These are phyloP conservation scores for Rallus limicola DNA, from an alignment of 2,113 vertebrate species.

Conservation along the genomic window DNA sequence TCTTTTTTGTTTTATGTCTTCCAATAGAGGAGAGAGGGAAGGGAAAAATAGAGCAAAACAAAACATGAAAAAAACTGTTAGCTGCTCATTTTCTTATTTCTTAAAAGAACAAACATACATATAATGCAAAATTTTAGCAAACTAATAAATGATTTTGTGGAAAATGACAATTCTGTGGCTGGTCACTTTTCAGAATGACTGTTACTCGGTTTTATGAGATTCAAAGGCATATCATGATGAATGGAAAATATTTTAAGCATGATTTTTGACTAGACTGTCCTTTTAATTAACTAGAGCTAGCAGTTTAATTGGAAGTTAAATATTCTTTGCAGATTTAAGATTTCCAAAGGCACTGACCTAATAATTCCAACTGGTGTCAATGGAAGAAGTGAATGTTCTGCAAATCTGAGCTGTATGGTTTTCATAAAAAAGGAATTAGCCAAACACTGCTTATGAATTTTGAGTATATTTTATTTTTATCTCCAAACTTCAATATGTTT, in stretches of 20 bases:
- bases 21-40: not conserved
- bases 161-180: not conserved
- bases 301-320: slow-evolving; percentile 74
- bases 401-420: slow-evolving; percentile 50
- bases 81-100: not conserved
- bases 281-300: slow-evolving; percentile 74
- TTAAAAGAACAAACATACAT: not conserved
- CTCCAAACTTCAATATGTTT: slow-evolving; percentile 60
- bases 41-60: not conserved
- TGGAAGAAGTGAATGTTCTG: slow-evolving; percentile 19
- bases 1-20: not conserved
- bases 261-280: not conserved
- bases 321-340: slow-evolving; percentile 76
- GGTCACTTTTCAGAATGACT: not conserved
- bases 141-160: not conserved
- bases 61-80: not conserved
- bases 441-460: slow-evolving; percentile 72
- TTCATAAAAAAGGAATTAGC: slow-evolving; percentile 81
- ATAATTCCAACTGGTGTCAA: slow-evolving; percentile 43
- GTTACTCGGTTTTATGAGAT: not conserved
- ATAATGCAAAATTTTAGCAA: not conserved
- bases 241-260: not conserved
- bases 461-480: slow-evolving; percentile 71
- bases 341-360: slow-evolving; percentile 50
- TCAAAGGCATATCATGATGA: not conserved